Evolutionary conservation across 1,140 invertebrate species (phyloP), one percentile per base, ranked within the genome.

Genomic region (Drosophila pallidifrons): DNA sequence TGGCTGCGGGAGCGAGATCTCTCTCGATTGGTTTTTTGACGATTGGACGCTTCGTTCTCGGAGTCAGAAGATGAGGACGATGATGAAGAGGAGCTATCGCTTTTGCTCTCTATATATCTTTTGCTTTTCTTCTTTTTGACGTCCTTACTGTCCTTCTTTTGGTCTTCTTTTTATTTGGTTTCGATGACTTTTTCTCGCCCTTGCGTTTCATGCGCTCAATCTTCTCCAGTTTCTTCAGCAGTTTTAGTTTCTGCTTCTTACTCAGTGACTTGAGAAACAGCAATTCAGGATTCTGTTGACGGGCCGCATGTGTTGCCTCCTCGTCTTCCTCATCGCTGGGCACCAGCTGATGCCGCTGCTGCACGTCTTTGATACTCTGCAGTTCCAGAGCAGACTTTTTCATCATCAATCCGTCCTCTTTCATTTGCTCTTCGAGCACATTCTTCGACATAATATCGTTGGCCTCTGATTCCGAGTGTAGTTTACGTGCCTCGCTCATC

Each of bases 211-310:
- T 93, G 71, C 95, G 95, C 77, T 97, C 96, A 35, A 98, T 93
- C 93, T 96, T 96, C 75, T 96, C 95, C 28, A 97, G 91, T 94
- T 96, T 97, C 95, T 96, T 98, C 3, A 99, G 93, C 52, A 99
- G 93, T 88, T 97, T 98, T 77, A 97, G 96, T 91, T 99, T 99
- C 82, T 99, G 97, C 92, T 98, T 97, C 66, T 96, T 96, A 10
- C 95, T 96, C 5, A 99, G 91, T 4, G 96, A 96, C 91, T 97
- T 97, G 0, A 99, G 92, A 74, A 99, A 97, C 1, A 87, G 38
- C 1, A 91, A 57, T 55, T 92, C 91, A 0, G 91, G 87, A 61
- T 92, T 90, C 7, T 81, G 67, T 41, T 69, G 35, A 64, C 95
- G 20, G 1, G 54, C 63, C 10, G 93, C 93, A 79, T 82, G 94